A percentile compares a stretch with the other conserved stretches of the same genome.
phyloP scores from a whole-genome alignment of 1,140 invertebrate species.

The Lithobius niger region DNA sequence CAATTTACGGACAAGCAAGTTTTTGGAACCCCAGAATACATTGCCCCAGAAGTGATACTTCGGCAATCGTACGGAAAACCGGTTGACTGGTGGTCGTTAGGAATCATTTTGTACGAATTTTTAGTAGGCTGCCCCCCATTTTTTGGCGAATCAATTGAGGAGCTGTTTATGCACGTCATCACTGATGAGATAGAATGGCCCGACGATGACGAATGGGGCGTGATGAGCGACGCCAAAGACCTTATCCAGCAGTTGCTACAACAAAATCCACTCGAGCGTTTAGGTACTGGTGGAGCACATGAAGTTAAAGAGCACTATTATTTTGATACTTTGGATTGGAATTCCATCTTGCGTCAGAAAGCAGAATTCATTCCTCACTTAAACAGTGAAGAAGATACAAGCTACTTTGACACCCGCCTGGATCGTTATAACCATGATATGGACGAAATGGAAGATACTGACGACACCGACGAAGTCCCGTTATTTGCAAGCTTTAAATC shows the following conservation, averaged over 20 bases:
- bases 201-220: slow-evolving; percentile 76
- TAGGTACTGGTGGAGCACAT: slow-evolving; percentile 81
- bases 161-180: slow-evolving; percentile 95
- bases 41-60: slow-evolving; percentile 83
- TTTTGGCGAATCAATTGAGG: slow-evolving; percentile 96
- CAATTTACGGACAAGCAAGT: slow-evolving; percentile 99
- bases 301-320: slow-evolving; percentile 96
- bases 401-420: slow-evolving; percentile 94
- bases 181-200: slow-evolving; percentile 97
- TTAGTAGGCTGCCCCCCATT: slow-evolving; percentile 97
- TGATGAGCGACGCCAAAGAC: slow-evolving; percentile 78
- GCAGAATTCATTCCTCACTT: slow-evolving; percentile 98
- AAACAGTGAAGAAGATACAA: slow-evolving; percentile 95
- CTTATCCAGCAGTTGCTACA: slow-evolving; percentile 81
- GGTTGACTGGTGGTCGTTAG: slow-evolving; percentile 99
- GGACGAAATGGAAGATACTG: slow-evolving; percentile 63
- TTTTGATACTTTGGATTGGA: slow-evolving; percentile 91
- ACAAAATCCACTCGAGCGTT: slow-evolving; percentile 83
- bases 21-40: slow-evolving; percentile 90
- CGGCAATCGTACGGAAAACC: slow-evolving; percentile 53
- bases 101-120: slow-evolving; percentile 97
- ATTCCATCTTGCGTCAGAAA: slow-evolving; percentile 85
- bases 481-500: slow-evolving; percentile 70
- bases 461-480: slow-evolving; percentile 58
- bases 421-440: slow-evolving; percentile 90